A percentile compares a stretch with the other conserved stretches of the same genome.
phyloP scores from a whole-genome alignment of 2,888 invertebrate genomes.

The Dasysyrphus albostriatus region DNA sequence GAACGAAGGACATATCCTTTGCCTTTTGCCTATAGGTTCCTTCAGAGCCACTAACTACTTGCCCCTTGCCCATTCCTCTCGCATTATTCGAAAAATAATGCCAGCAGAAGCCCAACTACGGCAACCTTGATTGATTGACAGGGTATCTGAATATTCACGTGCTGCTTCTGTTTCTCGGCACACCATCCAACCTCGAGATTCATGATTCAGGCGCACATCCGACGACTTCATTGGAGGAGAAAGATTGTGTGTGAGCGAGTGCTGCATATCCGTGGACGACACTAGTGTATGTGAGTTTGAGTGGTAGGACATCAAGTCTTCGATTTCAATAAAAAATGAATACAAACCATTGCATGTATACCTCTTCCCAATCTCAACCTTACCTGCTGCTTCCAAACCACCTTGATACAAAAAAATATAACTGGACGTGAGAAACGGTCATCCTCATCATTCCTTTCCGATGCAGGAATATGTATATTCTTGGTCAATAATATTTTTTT shows the following conservation, averaged over 20 bases:
- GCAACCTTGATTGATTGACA: slow-evolving; percentile 76
- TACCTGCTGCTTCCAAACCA: not conserved
- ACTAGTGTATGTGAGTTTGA: slow-evolving; percentile 60
- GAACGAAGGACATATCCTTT: slow-evolving; percentile 73
- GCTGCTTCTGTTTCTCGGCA: slow-evolving; percentile 71
- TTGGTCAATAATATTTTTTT: slow-evolving; percentile 65
- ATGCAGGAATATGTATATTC: slow-evolving; percentile 68
- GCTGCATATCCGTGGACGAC: slow-evolving; percentile 59
- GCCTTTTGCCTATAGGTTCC: slow-evolving; percentile 68
- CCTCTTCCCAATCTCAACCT: not conserved
- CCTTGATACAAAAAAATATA: slow-evolving; percentile 31
- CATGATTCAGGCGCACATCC: slow-evolving; percentile 75
- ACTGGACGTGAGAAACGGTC: slow-evolving; percentile 61
- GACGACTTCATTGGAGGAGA: slow-evolving; percentile 75
- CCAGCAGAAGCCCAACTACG: slow-evolving; percentile 55
- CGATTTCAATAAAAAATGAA: slow-evolving; percentile 72
- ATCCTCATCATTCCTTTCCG: slow-evolving; percentile 64
- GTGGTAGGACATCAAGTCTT: slow-evolving; percentile 69
- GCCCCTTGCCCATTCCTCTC: slow-evolving; percentile 19
- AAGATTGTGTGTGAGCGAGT: slow-evolving; percentile 72
- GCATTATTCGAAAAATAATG: slow-evolving; percentile 67
- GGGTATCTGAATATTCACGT: slow-evolving; percentile 74
- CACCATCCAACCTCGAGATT: slow-evolving; percentile 71
- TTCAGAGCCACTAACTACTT: slow-evolving; percentile 15
- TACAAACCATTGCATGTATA: slow-evolving; percentile 57